Evolutionary conservation across 1,140 invertebrate species (phyloP).

Genomic region (Leptinotarsa lineolata): DNA sequence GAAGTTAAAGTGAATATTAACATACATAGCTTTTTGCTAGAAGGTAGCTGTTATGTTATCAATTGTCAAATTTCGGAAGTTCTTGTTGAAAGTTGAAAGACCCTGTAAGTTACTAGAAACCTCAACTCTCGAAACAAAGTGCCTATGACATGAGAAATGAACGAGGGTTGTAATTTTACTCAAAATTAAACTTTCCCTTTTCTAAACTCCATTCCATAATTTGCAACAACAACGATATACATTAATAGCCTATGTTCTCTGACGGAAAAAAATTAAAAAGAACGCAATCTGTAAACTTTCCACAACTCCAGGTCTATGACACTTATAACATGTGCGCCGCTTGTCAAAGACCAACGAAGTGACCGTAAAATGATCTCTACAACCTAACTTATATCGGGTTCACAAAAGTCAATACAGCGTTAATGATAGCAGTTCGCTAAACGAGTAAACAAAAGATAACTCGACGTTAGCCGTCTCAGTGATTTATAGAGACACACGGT

Average conservation of each 20-base stretch:
- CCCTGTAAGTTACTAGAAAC: no score
- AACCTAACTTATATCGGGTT: neutral
- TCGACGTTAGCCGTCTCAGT: neutral
- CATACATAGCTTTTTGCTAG: no score
- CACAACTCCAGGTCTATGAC: neutral
- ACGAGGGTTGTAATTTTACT: no score
- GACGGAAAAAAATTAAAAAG: no score
- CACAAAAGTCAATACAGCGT: neutral
- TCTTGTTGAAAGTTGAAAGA: no score
- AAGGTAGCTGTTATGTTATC: no score
- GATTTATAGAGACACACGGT: neutral
- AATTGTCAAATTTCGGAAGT: no score
- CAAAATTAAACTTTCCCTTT: no score
- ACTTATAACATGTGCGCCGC: neutral
- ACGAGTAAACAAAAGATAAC: constrained; percentile 1
- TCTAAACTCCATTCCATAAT: neutral
- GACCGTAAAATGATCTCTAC: neutral
- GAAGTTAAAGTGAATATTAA: no score
- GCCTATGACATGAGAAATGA: no score
- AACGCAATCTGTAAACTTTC: neutral
- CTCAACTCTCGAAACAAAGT: no score
- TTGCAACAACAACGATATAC: neutral
- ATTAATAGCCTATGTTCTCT: neutral
- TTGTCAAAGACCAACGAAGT: neutral
- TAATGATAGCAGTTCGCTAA: neutral